Evolutionary conservation across 1,140 invertebrate species (phyloP).

Genomic region (Lycorma delicatula): DNA sequence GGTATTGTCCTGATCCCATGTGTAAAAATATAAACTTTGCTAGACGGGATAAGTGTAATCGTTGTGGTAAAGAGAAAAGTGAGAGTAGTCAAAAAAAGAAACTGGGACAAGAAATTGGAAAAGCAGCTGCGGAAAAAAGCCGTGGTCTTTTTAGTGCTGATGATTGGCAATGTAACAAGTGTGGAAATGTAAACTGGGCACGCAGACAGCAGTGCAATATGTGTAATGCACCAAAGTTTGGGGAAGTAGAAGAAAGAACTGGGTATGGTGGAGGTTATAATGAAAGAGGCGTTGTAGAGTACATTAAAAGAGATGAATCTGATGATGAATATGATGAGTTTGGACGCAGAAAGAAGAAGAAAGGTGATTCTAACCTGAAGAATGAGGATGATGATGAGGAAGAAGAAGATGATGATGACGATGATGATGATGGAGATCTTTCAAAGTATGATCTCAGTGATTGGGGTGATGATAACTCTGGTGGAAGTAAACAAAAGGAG

Average conservation of each 20-base stretch:
- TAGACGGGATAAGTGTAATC: slow-evolving; percentile 78
- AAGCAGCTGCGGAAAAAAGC: slow-evolving; percentile 95
- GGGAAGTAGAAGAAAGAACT: slow-evolving; percentile 70
- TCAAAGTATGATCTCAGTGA: slow-evolving; percentile 75
- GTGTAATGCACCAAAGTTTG: slow-evolving; percentile 96
- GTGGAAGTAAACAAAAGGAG: slow-evolving; percentile 19
- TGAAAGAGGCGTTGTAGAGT: slow-evolving; percentile 87
- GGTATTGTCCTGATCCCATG: slow-evolving; percentile 43
- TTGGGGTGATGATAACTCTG: slow-evolving; percentile 40
- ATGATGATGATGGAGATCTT: slow-evolving; percentile 54
- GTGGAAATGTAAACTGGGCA: slow-evolving; percentile 99
- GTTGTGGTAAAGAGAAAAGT: slow-evolving; percentile 61
- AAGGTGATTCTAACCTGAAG: slow-evolving; percentile 32
- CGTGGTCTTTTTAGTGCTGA: slow-evolving; percentile 96
- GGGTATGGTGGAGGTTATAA: slow-evolving; percentile 76
- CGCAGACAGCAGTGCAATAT: slow-evolving; percentile 93
- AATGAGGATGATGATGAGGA: slow-evolving; percentile 29
- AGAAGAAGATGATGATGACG: slow-evolving; percentile 41
- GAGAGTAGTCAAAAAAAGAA: slow-evolving; percentile 66
- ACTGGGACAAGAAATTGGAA: slow-evolving; percentile 94
- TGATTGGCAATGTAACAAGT: slow-evolving; percentile 99
- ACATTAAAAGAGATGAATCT: slow-evolving; percentile 78
- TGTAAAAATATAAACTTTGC: slow-evolving; percentile 93
- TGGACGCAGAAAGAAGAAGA: slow-evolving; percentile 70
- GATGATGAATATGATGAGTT: slow-evolving; percentile 95